phyloP scores from a whole-genome alignment of 2,888 invertebrate species.

The Tolmerus cingulatus region DNA sequence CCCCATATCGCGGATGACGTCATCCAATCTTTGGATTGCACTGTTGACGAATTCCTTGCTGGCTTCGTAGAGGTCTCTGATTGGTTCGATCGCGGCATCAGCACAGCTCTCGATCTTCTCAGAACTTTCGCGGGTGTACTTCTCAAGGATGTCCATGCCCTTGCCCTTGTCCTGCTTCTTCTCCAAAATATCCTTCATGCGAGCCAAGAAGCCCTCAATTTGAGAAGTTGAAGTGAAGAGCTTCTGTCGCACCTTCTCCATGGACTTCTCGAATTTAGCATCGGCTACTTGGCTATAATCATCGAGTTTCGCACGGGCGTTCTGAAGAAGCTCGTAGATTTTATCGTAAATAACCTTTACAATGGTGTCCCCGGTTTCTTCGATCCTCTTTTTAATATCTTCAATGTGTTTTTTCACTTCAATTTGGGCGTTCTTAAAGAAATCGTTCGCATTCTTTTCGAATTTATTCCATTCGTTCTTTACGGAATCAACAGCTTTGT shows the following conservation, averaged over 20 bases:
- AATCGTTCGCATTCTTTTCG: not conserved
- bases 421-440: not conserved
- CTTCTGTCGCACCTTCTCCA: not conserved
- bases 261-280: not conserved
- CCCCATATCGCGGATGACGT: not conserved
- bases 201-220: not conserved
- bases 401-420: not conserved
- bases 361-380: not conserved
- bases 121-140: not conserved
- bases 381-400: conserved; percentile 1
- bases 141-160: conserved; percentile 12
- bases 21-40: not conserved
- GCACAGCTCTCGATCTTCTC: conserved; percentile 18
- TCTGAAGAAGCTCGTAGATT: not conserved
- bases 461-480: conserved; percentile 6
- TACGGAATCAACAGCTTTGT: not conserved
- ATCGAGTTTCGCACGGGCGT: not conserved
- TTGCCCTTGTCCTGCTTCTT: not conserved
- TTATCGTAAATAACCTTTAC: not conserved
- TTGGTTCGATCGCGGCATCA: not conserved
- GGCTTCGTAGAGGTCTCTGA: not conserved
- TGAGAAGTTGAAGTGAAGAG: conserved; percentile 16
- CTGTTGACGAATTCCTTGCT: not conserved
- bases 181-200: not conserved
- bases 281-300: not conserved